Evolutionary conservation across 1,140 invertebrate species (phyloP).

Genomic region (Hycleus cichorii): DNA sequence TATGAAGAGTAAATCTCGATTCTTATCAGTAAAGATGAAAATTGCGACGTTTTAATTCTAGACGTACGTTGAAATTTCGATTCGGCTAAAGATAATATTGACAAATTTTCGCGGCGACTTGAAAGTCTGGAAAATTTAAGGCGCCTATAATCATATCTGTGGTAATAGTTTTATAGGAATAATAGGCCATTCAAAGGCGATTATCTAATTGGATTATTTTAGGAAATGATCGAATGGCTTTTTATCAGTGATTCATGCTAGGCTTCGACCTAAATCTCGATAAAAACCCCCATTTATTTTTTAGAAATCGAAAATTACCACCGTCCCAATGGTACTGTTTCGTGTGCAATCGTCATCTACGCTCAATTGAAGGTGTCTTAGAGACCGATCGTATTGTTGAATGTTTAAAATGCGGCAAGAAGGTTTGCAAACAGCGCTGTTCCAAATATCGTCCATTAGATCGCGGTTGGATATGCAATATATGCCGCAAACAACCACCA

Average conservation of each 20-base stretch:
- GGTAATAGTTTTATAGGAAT: background rate
- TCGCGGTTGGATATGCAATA: constrained; percentile 30
- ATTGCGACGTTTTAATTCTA: no score
- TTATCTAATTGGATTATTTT: background rate
- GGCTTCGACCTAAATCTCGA: background rate
- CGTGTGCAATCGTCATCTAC: constrained; percentile 33
- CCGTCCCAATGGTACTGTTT: constrained; percentile 33
- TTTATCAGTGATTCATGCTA: background rate
- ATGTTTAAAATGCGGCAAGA: constrained; percentile 32
- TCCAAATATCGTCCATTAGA: constrained; percentile 20
- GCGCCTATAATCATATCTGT: background rate
- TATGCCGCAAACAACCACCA: constrained; percentile 26
- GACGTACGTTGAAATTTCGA: no score
- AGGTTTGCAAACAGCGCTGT: constrained; percentile 32
- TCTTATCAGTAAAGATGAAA: no score
- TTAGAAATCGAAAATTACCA: constrained; percentile 22
- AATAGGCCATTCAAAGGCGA: background rate
- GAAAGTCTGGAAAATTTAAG: no score
- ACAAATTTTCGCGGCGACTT: no score
- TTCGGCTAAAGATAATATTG: no score
- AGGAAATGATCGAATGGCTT: background rate
- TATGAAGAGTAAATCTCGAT: no score
- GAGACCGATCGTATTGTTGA: constrained; percentile 19
- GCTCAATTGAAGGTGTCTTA: constrained; percentile 29
- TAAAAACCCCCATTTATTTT: constrained; percentile 16